Conservation (phyloP, 2,888 invertebrate genomes). For the Eupithecia dodoneata region DNA sequence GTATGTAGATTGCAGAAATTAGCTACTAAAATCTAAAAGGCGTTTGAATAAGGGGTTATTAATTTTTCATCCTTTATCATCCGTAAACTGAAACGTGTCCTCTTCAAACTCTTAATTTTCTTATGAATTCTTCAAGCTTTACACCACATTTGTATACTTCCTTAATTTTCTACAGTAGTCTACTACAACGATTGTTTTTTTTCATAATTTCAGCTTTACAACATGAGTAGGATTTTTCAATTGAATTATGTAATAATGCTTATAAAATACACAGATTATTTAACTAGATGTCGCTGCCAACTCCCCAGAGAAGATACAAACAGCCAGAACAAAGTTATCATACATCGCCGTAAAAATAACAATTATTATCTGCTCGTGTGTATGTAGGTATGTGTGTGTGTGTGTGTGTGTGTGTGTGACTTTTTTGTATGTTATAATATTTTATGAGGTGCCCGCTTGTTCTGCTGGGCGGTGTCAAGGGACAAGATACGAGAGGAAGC, state of each 20-base stretch:
- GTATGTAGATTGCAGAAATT: too few relatives aligned
- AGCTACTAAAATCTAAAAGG: too few relatives aligned
- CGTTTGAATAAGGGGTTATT: neutral
- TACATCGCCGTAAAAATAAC: constrained; percentile 68
- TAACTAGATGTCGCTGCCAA: constrained; percentile 25
- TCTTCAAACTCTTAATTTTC: too few relatives aligned
- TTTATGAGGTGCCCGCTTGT: constrained; percentile 65
- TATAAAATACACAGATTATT: constrained; percentile 5
- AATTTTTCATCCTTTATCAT: neutral
- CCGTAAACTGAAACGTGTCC: neutral
- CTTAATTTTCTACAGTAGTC: neutral
- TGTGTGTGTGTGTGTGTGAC: constrained; percentile 49
- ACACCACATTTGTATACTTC: too few relatives aligned
- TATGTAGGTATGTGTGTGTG: constrained; percentile 45
- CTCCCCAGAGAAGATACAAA: constrained; percentile 41
- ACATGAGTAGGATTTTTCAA: neutral
- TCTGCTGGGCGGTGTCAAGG: constrained; percentile 39
- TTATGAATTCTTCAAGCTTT: too few relatives aligned
- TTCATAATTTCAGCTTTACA: neutral
- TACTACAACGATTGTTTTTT: neutral
- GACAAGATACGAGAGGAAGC: constrained; percentile 38
- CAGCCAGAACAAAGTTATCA: constrained; percentile 58
- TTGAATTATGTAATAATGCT: neutral
- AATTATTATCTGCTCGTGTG: constrained; percentile 59
- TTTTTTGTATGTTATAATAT: constrained; percentile 71